phyloP scores from a whole-genome alignment of 1,140 invertebrate species.

The Drosophila sucinea region DNA sequence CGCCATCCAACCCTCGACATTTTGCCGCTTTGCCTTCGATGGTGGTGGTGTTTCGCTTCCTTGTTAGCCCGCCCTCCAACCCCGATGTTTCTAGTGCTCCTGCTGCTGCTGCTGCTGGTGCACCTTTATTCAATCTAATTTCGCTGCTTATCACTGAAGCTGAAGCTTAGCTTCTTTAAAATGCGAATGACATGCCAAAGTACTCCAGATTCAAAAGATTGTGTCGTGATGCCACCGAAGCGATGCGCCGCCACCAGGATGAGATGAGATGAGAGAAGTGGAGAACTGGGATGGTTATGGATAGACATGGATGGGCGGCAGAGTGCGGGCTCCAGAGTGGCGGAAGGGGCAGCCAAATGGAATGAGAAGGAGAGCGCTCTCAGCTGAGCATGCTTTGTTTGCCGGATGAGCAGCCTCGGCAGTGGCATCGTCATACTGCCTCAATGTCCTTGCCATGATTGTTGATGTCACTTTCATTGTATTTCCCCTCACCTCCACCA shows the following conservation, averaged over 20 bases:
- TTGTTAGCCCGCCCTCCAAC: slow-evolving; percentile 45
- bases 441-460: slow-evolving; percentile 43
- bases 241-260: slow-evolving; percentile 24
- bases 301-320: neutral
- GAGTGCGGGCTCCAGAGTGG: neutral
- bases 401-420: slow-evolving; percentile 54
- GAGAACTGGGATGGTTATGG: neutral
- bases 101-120: slow-evolving; percentile 30
- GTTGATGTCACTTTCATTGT: slow-evolving; percentile 48
- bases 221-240: slow-evolving; percentile 48
- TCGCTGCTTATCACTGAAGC: slow-evolving; percentile 72
- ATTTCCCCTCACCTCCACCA: neutral
- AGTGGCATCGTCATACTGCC: neutral
- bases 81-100: neutral
- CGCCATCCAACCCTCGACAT: slow-evolving; percentile 16
- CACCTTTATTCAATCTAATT: slow-evolving; percentile 80
- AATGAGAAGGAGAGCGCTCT: slow-evolving; percentile 18
- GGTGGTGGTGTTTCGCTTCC: slow-evolving; percentile 36
- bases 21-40: neutral
- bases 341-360: slow-evolving; percentile 5
- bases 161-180: slow-evolving; percentile 75
- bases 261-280: neutral
- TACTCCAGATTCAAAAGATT: slow-evolving; percentile 76
- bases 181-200: slow-evolving; percentile 82
- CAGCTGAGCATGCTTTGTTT: slow-evolving; percentile 66